Percentiles rank a stretch among this genome's conserved stretches.
Evolutionary conservation across 2,113 vertebrate species (phyloP).

Genomic region (Cyrtonyx montezumae): DNA sequence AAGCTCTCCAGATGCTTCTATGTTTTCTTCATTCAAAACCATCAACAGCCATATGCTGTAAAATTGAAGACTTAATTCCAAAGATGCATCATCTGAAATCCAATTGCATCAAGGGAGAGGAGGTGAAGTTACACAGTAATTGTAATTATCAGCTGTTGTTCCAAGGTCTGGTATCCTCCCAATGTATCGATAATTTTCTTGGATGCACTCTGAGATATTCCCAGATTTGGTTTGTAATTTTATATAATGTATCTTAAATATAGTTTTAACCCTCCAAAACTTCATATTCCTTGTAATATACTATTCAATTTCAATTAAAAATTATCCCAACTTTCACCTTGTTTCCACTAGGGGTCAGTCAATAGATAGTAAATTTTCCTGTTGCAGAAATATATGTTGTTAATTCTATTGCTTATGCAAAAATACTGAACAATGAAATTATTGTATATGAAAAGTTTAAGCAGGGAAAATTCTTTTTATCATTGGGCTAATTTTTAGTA

Average conservation of each 20-base stretch:
- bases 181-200: not conserved
- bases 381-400: not conserved
- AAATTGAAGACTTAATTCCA: constrained; percentile 51
- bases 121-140: not conserved
- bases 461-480: not conserved
- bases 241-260: not conserved
- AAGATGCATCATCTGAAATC: constrained; percentile 34
- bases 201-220: not conserved
- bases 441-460: not conserved
- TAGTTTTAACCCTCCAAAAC: not conserved
- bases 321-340: not conserved
- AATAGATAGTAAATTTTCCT: constrained; percentile 15
- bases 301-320: not conserved
- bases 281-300: not conserved
- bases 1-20: constrained; percentile 51
- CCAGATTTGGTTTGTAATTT: not conserved
- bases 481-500: not conserved
- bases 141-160: not conserved
- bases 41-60: constrained; percentile 42
- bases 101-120: not conserved
- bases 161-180: not conserved
- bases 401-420: not conserved
- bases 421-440: not conserved
- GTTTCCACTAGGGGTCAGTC: constrained; percentile 65
- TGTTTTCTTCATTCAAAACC: constrained; percentile 24